Percentiles rank a stretch among this genome's conserved stretches.
Evolutionary conservation across 2,797 vertebrate species (phyloP).

Genomic region (Sebastes hubbsi): DNA sequence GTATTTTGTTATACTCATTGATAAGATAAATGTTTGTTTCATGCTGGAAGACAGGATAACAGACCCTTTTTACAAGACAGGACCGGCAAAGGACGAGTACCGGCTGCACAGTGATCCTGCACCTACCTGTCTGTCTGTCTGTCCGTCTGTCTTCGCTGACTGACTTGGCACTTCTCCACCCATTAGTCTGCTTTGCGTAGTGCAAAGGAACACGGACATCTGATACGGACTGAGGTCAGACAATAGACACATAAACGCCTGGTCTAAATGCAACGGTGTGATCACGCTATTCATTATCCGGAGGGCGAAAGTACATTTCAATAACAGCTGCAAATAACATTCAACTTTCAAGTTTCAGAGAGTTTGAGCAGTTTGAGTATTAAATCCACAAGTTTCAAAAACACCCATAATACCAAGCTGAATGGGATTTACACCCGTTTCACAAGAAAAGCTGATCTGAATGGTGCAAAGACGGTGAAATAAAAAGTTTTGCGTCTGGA

Average conservation of each 20-base stretch:
- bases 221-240: neutral
- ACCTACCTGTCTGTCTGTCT: neutral
- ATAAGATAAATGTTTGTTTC: neutral
- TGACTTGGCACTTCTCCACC: neutral
- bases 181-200: neutral
- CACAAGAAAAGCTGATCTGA: neutral
- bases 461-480: neutral
- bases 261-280: neutral
- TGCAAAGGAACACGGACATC: neutral
- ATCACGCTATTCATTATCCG: neutral
- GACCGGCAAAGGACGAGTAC: neutral
- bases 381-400: neutral
- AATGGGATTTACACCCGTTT: neutral
- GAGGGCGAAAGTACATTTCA: neutral
- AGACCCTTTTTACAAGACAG: neutral
- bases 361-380: neutral
- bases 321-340: neutral
- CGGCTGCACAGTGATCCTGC: neutral
- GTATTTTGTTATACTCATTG: neutral
- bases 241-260: neutral
- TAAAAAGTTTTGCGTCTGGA: neutral
- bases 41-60: neutral
- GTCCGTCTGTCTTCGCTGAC: neutral
- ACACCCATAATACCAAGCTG: neutral
- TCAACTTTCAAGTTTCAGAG: neutral